Evolutionary conservation across 2,113 vertebrate species (phyloP), one percentile per base, ranked within the genome.

Genomic region (Eudyptes chrysolophus): DNA sequence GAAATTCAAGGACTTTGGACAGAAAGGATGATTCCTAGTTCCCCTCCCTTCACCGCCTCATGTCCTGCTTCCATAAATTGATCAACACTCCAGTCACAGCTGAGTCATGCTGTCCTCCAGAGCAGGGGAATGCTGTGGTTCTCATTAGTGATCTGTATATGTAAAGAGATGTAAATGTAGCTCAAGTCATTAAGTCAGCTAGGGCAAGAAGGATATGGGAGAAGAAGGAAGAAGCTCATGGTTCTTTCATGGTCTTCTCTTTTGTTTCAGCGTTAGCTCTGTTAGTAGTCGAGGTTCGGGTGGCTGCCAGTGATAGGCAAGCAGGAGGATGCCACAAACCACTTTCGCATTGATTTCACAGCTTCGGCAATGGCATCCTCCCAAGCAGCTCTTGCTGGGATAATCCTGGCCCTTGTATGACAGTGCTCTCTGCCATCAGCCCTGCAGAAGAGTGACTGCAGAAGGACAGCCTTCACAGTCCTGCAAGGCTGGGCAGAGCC

Each of bases 81-180:
- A 62, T 38, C 34, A 22, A 42, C 9, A 29, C 6, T 11, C 27
- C 14, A 22, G 16, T 13, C 52, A 55, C 46, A 44, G 21, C 40
- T 38, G 10, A 26, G 19, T 14, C 46, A 20, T 64, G 22, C n/a
- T 54, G 29, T 55, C 17, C 27, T 34, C 18, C 19, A 19, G 51
- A 32, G 27, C 24, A 61, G 32, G 30, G 17, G 10, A 26, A 16
- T 36, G 64, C 75, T 44, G 25, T 25, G 17, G 10, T 27, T 89
- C 36, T 61, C 18, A 14, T 61, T 49, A 40, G 11, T n/a, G 21
- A 21, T 66, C 27, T 3, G 1, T 27, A 7, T 36, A 44, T 44
- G 69, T 61, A 78, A 83, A 64, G 36, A 90, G 51, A 51, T 84
- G 93, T 71, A 90, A 95, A 86, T 34, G 72, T 78, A 94, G 42